Percentiles rank a stretch among this genome's conserved stretches.
These are phyloP conservation scores for Heliothis peltigera DNA, from an alignment of 2,888 invertebrate genomes.

Conservation along the genomic window DNA sequence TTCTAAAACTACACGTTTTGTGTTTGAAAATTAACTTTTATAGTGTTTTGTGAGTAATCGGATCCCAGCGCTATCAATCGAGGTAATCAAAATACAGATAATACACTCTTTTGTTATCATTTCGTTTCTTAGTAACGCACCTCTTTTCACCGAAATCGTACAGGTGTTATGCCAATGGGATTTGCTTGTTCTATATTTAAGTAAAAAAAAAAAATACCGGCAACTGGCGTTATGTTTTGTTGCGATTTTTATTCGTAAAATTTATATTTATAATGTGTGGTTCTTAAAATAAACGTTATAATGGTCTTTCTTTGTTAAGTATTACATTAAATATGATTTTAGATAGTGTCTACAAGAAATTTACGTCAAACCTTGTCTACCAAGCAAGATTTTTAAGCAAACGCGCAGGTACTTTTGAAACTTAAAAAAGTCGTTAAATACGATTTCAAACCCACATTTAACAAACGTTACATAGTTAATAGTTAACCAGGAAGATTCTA, in stretches of 20 bases:
- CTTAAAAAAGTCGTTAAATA: not conserved
- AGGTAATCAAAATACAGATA: slow-evolving; percentile 65
- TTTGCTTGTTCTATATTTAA: slow-evolving; percentile 10
- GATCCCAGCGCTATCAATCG: slow-evolving; percentile 62
- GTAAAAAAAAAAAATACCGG: not conserved
- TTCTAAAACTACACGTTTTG: slow-evolving; percentile 71
- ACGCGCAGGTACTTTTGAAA: slow-evolving; percentile 19
- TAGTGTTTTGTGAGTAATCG: slow-evolving; percentile 69
- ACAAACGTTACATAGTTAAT: slow-evolving; percentile 2
- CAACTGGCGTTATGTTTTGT: slow-evolving; percentile 6
- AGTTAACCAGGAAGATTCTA: slow-evolving; percentile 31
- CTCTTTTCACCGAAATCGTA: slow-evolving; percentile 30
- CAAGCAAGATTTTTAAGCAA: not conserved
- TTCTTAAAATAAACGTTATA: slow-evolving; percentile 35
- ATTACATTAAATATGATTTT: slow-evolving; percentile 3
- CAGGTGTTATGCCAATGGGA: slow-evolving; percentile 41
- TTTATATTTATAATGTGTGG: not conserved
- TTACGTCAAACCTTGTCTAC: not conserved
- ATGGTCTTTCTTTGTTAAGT: slow-evolving; percentile 53
- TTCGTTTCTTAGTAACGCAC: slow-evolving; percentile 50
- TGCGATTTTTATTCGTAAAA: not conserved
- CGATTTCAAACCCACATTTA: not conserved
- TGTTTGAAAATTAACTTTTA: slow-evolving; percentile 67
- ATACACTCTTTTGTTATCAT: slow-evolving; percentile 62
- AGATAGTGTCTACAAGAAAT: not conserved